Conservation (phyloP, 64 coral and sea anemone species). For the Catalaphyllia jardinei region DNA sequence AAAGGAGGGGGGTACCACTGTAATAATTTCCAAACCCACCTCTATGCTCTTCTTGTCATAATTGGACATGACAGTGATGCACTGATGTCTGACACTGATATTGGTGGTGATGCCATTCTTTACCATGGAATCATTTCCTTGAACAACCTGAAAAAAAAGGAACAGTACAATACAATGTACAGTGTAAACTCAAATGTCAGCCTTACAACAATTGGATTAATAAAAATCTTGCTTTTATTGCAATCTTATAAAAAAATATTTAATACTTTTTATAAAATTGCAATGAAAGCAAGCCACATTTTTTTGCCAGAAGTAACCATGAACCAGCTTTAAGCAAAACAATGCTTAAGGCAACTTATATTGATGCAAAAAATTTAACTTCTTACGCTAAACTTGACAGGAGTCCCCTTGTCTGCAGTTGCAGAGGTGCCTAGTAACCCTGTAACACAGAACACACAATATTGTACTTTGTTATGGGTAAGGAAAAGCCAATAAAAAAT, state of each 20-base stretch:
- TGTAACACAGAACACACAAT: neutral
- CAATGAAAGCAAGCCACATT: no score
- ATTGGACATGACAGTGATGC: slow-evolving; percentile 82
- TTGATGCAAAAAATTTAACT: neutral
- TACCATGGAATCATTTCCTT: slow-evolving; percentile 63
- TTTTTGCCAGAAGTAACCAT: no score
- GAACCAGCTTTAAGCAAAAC: no score
- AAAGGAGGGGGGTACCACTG: no score
- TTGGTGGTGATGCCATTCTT: slow-evolving; percentile 81
- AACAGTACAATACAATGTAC: neutral
- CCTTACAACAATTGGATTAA: neutral
- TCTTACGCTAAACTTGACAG: slow-evolving; percentile 76
- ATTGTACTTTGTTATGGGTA: neutral
- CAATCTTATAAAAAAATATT: no score
- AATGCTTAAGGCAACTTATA: neutral
- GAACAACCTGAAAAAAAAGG: slow-evolving; percentile 54
- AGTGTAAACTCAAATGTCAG: neutral
- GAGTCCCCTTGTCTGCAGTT: slow-evolving; percentile 35
- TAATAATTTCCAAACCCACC: slow-evolving; percentile 28
- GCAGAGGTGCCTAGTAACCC: slow-evolving; percentile 29
- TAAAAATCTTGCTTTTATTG: no score
- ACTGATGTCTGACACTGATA: slow-evolving; percentile 76
- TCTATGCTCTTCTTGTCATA: slow-evolving; percentile 83
- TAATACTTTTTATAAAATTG: no score
- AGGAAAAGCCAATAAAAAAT: neutral